Percentiles rank a stretch among this genome's conserved stretches.
Evolutionary conservation across 2,888 invertebrate genomes (phyloP).

Genomic region (Rutpela maculata): DNA sequence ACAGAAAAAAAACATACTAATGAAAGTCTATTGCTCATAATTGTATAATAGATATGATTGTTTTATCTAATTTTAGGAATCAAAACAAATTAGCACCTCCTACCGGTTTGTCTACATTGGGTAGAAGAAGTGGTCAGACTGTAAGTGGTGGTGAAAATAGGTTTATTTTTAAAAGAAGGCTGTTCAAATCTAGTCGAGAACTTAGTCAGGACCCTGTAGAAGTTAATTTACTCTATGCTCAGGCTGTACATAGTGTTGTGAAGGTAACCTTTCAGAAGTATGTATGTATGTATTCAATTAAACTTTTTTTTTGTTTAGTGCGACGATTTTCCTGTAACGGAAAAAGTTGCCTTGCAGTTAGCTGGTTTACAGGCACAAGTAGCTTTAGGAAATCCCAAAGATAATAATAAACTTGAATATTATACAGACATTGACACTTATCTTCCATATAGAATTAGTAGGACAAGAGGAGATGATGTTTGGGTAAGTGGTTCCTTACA

Average conservation of each 20-base stretch:
- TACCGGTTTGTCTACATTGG: constrained; percentile 73
- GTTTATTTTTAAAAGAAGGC: constrained; percentile 92
- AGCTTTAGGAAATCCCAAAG: constrained; percentile 89
- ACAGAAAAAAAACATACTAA: too few species aligned
- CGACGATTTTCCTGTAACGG: constrained; percentile 96
- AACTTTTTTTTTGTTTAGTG: constrained; percentile 76
- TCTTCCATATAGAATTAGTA: constrained; percentile 88
- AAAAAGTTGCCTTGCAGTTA: constrained; percentile 94
- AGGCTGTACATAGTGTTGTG: constrained; percentile 95
- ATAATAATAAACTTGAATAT: constrained; percentile 87
- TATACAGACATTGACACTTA: constrained; percentile 95
- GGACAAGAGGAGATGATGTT: constrained; percentile 86
- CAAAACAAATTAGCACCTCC: constrained; percentile 70
- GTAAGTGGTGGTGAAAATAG: constrained; percentile 91
- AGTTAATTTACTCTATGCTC: constrained; percentile 94
- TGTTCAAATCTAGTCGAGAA: constrained; percentile 92
- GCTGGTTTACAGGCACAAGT: constrained; percentile 97
- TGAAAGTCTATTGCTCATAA: too few species aligned
- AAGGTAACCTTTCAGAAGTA: constrained; percentile 79
- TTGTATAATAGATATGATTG: not conserved
- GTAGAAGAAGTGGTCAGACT: constrained; percentile 78
- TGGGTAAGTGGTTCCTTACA: constrained; percentile 78
- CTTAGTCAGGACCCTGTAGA: constrained; percentile 96
- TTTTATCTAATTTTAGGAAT: constrained; percentile 62
- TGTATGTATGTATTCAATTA: not conserved